Evolutionary conservation across 2,888 invertebrate genomes (phyloP).

Genomic region (Helleia helle): DNA sequence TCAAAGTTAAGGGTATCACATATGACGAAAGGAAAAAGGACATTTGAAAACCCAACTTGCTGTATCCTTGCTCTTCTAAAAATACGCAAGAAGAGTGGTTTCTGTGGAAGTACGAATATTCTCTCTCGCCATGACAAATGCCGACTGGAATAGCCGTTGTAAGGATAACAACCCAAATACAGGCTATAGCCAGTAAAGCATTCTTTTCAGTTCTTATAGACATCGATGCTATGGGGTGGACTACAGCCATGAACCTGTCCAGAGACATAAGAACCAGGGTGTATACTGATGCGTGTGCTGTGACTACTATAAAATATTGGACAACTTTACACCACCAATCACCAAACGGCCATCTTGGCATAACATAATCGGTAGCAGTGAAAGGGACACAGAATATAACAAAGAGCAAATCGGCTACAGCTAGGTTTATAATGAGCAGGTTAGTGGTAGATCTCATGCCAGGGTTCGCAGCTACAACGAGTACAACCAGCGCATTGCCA

Average conservation of each 20-base stretch:
- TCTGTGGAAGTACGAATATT: constrained; percentile 76
- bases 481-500: constrained; percentile 90
- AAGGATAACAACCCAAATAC: constrained; percentile 87
- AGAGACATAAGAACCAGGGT: constrained; percentile 95
- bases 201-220: constrained; percentile 87
- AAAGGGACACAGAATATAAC: constrained; percentile 96
- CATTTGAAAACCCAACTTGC: constrained; percentile 79
- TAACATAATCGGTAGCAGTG: constrained; percentile 91
- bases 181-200: constrained; percentile 83
- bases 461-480: constrained; percentile 90
- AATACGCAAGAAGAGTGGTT: constrained; percentile 81
- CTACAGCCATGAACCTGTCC: constrained; percentile 93
- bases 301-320: constrained; percentile 93
- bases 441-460: constrained; percentile 96
- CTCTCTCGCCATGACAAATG: constrained; percentile 83
- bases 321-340: constrained; percentile 91
- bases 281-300: constrained; percentile 94
- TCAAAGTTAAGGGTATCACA: constrained; percentile 88
- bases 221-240: constrained; percentile 92
- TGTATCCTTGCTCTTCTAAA: constrained; percentile 75
- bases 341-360: constrained; percentile 93
- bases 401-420: constrained; percentile 92
- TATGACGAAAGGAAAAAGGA: constrained; percentile 92
- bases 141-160: constrained; percentile 85
- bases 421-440: constrained; percentile 90